A percentile compares a stretch with the other conserved stretches of the same genome.
These are phyloP conservation scores for Bombyx mandarina DNA, from an alignment of 1,140 invertebrate genomes.

Conservation along the genomic window DNA sequence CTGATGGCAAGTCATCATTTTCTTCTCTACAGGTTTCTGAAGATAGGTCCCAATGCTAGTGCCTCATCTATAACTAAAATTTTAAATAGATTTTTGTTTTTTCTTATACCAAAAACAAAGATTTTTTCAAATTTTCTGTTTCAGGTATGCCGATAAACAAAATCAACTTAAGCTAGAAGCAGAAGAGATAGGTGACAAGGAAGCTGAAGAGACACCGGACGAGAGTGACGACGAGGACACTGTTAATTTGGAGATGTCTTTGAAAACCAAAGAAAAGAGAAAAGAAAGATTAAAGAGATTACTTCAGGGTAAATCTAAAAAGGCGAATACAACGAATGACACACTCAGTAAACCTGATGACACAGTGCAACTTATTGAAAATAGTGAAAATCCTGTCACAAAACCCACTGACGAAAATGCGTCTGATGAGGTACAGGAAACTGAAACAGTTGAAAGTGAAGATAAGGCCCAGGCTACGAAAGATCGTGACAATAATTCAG, in stretches of 20 bases:
- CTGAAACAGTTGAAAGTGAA: neutral
- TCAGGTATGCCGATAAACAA: conserved; percentile 54
- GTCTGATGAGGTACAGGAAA: neutral
- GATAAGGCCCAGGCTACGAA: conserved; percentile 7
- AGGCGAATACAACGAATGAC: conserved; percentile 4
- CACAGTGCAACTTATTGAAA: conserved; percentile 4
- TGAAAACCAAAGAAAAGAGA: conserved; percentile 47
- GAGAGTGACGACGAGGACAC: conserved; percentile 53
- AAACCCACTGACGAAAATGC: neutral
- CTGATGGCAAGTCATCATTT: too few species aligned
- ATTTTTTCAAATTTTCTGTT: conserved; percentile 9
- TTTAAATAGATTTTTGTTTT: too few species aligned
- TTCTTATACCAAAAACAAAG: too few species aligned
- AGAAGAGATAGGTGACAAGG: conserved; percentile 57
- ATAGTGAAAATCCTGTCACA: neutral
- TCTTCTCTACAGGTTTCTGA: too few species aligned
- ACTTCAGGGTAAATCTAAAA: conserved; percentile 43
- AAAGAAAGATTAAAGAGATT: conserved; percentile 46
- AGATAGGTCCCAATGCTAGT: too few species aligned
- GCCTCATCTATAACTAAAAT: too few species aligned
- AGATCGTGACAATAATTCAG: neutral
- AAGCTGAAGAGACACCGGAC: conserved; percentile 54
- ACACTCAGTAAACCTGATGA: conserved; percentile 22
- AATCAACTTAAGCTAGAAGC: conserved; percentile 51
- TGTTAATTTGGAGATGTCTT: conserved; percentile 24